Percentiles rank a stretch among this genome's conserved stretches.
Conservation (phyloP, 2,888 invertebrate species). For the Conus canariensis region DNA sequence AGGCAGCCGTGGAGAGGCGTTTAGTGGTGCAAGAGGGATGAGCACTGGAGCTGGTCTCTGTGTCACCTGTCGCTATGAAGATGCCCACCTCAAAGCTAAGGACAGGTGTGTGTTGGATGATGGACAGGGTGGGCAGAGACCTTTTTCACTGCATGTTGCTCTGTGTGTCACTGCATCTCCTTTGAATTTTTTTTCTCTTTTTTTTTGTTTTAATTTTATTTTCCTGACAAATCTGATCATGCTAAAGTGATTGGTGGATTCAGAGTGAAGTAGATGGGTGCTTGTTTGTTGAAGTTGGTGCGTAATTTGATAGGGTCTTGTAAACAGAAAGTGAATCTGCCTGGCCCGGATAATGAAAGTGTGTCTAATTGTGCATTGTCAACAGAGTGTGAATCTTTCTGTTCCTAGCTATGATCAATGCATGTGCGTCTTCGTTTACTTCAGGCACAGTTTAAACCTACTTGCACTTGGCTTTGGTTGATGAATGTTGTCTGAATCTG, state of each 20-base stretch:
- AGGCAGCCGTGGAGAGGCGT: background rate
- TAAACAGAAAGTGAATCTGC: background rate
- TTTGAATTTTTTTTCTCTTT: background rate
- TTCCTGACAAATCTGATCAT: no score
- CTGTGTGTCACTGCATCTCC: background rate
- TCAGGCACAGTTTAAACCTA: no score
- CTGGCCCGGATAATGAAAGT: background rate
- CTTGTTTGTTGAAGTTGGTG: background rate
- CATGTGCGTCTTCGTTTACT: no score
- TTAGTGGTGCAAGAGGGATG: background rate
- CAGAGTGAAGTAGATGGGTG: background rate
- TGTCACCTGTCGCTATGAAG: constrained; percentile 19
- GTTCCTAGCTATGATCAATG: no score
- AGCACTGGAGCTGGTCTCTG: constrained; percentile 13
- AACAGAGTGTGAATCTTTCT: no score
- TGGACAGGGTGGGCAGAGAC: constrained; percentile 2
- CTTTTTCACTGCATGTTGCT: background rate
- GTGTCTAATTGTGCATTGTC: background rate
- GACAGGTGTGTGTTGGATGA: constrained; percentile 23
- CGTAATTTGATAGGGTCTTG: background rate
- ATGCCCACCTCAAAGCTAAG: background rate
- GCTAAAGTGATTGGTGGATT: background rate
- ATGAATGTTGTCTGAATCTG: no score
- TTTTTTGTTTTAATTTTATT: background rate
- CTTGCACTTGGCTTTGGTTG: no score